Conservation (phyloP, 2,888 invertebrate genomes). For the Branchellion lobata region DNA sequence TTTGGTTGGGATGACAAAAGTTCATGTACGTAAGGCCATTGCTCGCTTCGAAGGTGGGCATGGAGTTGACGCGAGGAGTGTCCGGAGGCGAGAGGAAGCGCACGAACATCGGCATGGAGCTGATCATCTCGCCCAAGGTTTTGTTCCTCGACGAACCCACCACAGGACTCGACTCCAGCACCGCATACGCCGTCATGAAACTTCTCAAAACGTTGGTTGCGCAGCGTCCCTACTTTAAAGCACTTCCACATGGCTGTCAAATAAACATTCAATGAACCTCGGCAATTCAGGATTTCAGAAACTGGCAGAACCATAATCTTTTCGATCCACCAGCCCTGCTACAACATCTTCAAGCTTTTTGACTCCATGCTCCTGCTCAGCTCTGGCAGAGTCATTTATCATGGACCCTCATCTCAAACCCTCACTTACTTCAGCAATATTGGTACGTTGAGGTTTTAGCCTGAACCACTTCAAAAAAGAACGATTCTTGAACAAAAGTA, state of each 20-base stretch:
- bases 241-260: too few species aligned
- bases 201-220: constrained; percentile 56
- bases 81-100: constrained; percentile 63
- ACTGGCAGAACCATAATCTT: constrained; percentile 60
- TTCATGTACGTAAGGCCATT: too few species aligned
- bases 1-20: too few species aligned
- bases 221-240: too few species aligned
- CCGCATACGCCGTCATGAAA: constrained; percentile 61
- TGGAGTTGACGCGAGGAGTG: constrained; percentile 61
- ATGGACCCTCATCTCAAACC: constrained; percentile 56
- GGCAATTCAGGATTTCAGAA: constrained; percentile 56
- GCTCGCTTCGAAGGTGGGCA: constrained; percentile 59
- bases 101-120: constrained; percentile 62
- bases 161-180: constrained; percentile 62
- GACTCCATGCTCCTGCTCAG: constrained; percentile 58
- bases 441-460: too few species aligned
- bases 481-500: too few species aligned
- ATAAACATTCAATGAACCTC: too few species aligned
- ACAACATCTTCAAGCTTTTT: constrained; percentile 59
- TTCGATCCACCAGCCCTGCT: constrained; percentile 62
- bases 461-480: too few species aligned
- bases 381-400: constrained; percentile 57
- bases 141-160: constrained; percentile 63
- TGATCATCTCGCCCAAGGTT: constrained; percentile 61
- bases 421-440: constrained; percentile 55